Percentiles rank a stretch among this genome's conserved stretches.
Evolutionary conservation across 1,140 invertebrate genomes (phyloP).

Genomic region (Atta colombica): DNA sequence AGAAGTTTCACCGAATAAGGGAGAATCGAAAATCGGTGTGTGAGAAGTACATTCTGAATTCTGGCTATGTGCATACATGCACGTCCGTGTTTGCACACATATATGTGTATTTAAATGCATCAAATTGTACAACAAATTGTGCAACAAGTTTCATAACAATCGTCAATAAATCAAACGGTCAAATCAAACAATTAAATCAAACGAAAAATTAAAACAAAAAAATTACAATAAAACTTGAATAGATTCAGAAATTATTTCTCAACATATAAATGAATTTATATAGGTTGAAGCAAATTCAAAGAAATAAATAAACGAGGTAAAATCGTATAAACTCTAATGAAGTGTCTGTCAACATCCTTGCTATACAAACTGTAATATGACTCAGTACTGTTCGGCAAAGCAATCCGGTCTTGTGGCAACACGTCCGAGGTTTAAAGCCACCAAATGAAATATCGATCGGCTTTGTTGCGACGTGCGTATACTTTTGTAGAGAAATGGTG

Average conservation of each 20-base stretch:
- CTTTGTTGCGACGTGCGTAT: slow-evolving; percentile 47
- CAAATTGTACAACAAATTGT: slow-evolving; percentile 7
- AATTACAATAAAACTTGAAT: neutral
- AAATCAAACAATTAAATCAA: no score
- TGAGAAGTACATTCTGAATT: slow-evolving; percentile 42
- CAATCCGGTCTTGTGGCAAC: slow-evolving; percentile 59
- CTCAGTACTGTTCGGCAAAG: slow-evolving; percentile 39
- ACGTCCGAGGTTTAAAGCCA: slow-evolving; percentile 52
- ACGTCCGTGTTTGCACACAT: neutral
- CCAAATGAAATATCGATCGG: slow-evolving; percentile 62
- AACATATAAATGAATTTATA: neutral
- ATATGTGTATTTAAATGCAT: neutral
- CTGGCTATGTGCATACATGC: neutral
- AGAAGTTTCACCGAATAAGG: slow-evolving; percentile 66
- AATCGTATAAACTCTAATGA: slow-evolving; percentile 47
- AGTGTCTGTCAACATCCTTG: slow-evolving; percentile 52
- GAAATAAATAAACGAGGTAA: slow-evolving; percentile 5
- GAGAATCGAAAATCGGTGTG: slow-evolving; percentile 59
- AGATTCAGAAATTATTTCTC: slow-evolving; percentile 5
- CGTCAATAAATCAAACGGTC: neutral
- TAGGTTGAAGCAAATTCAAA: neutral
- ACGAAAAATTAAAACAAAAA: neutral
- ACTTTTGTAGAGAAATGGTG: slow-evolving; percentile 36
- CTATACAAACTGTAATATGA: slow-evolving; percentile 28
- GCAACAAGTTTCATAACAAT: neutral